phyloP scores from a whole-genome alignment of 2,113 vertebrate genomes.

The Felis chaus region DNA sequence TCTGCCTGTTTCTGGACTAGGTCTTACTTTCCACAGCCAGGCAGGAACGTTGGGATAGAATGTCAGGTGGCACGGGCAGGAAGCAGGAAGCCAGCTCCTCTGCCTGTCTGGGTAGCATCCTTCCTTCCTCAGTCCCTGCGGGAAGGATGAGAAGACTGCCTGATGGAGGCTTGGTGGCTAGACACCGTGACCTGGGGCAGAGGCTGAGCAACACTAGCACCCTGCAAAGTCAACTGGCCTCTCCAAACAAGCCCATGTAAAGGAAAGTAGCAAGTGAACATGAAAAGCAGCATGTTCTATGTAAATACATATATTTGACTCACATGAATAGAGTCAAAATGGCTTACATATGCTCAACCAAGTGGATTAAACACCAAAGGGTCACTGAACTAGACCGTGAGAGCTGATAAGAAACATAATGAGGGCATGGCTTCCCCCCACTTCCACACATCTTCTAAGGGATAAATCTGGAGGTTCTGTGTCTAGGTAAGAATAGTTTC shows the following conservation, averaged over 20 bases:
- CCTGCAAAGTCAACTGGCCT: not conserved
- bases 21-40: not conserved
- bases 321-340: not conserved
- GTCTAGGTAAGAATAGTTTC: not conserved
- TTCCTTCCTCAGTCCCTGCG: not conserved
- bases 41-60: not conserved
- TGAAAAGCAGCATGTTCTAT: not conserved
- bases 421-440: not conserved
- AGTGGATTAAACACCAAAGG: not conserved
- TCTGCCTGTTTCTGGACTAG: conserved; percentile 10
- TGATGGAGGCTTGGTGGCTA: not conserved
- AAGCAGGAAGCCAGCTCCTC: not conserved
- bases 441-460: not conserved
- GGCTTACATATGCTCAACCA: not conserved
- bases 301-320: not conserved
- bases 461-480: not conserved
- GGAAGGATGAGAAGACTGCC: not conserved
- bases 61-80: not conserved
- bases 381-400: not conserved
- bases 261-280: not conserved
- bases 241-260: not conserved
- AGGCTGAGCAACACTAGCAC: no score
- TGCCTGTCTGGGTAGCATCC: not conserved
- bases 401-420: not conserved
- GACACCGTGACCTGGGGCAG: not conserved